phyloP scores from a whole-genome alignment of 2,113 vertebrate species.

The Turnix velox region DNA sequence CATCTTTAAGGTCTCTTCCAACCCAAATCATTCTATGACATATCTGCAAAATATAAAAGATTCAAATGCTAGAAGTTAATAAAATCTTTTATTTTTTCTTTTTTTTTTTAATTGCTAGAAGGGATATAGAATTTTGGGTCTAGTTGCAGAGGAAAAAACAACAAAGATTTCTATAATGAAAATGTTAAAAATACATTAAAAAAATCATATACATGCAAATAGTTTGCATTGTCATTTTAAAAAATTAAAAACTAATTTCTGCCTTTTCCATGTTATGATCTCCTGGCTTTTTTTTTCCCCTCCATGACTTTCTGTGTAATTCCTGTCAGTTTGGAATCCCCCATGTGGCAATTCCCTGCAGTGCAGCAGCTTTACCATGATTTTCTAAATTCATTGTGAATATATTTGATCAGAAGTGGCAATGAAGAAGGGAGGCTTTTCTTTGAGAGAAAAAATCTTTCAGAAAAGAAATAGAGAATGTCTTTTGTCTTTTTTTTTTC shows the following conservation, averaged over 20 bases:
- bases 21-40: no score
- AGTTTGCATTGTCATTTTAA: neutral
- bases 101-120: neutral
- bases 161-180: neutral
- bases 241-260: neutral
- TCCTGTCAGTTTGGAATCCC: constrained; percentile 38
- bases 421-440: neutral
- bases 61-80: neutral
- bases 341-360: constrained; percentile 46
- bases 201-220: neutral
- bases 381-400: neutral
- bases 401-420: neutral
- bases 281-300: neutral
- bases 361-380: neutral
- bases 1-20: no score
- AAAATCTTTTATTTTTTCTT: neutral
- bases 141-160: accelerated
- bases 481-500: neutral
- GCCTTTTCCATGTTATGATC: neutral
- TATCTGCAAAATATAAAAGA: neutral
- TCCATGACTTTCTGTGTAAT: neutral
- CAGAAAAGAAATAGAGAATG: neutral
- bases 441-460: neutral
- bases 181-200: neutral
- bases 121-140: accelerated